Evolutionary conservation across 1,140 invertebrate genomes (phyloP), one percentile per base, ranked within the genome.

Genomic region (Panagrolaimus sp.): DNA sequence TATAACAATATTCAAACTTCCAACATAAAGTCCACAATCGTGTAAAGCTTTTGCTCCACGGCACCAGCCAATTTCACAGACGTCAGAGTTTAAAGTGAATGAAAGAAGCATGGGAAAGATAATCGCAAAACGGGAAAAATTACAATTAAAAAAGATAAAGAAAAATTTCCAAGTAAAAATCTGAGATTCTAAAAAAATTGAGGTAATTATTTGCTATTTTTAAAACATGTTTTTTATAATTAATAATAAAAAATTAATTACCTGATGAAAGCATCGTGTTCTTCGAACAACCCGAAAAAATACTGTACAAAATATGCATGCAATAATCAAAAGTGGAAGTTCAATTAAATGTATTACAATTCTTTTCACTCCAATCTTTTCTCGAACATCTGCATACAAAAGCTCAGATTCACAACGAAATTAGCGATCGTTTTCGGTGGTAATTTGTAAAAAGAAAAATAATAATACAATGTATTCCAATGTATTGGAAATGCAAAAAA

Each of bases 1-100:
- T n/a, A 24, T 24, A 52, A 52, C 26, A 52, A 52, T 52, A 52
- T 52, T 52, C n/a, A 52, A 24, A 21, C n/a, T 21, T 52, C 17
- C 48, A 8, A 52, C 48, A 24, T 52, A 52, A 15, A 52, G 48
- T n/a, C 48, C 48, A 7, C 17, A n/a, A 52, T 52, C 48, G 26
- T 52, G 48, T n/a, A 52, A 21, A 52, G 17, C n/a, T 4, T n/a
- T 52, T 15, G 48, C 48, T 14, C n/a, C 26, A 4, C 26, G 48
- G 15, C n/a, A 7, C 17, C 26, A 52, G 0, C n/a, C 48, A 24
- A 52, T 21, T 8, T n/a, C n/a, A 24, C 48, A 52, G 1, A 52
- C n/a, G 48, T 52, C 48, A 15, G 26, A 1, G 26, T 52, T 14
- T 9, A 15, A 1, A 24, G 48, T 24, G 26, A 21, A 52, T n/a